Percentiles rank a stretch among this genome's conserved stretches.
Conservation (phyloP, 2,797 vertebrate species). For the Tadarida brasiliensis region DNA sequence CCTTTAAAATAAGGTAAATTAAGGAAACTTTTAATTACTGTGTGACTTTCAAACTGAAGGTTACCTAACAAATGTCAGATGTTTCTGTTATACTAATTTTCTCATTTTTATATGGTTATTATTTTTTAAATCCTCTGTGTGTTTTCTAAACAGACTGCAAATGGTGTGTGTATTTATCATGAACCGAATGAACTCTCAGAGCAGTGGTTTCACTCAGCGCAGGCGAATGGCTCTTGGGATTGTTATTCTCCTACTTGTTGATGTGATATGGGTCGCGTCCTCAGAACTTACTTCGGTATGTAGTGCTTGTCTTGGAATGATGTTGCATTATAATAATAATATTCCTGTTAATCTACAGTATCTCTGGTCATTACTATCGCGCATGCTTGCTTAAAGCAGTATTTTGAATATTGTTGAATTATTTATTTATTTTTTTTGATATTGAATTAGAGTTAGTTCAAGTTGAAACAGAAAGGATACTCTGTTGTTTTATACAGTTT, state of each 20-base stretch:
- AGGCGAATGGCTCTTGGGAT: slow-evolving; percentile 95
- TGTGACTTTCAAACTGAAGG: not conserved
- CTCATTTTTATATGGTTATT: not conserved
- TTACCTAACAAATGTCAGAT: not conserved
- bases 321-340: not conserved
- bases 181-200: slow-evolving; percentile 95
- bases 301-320: slow-evolving; percentile 37
- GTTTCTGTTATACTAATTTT: not conserved
- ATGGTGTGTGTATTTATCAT: slow-evolving; percentile 96
- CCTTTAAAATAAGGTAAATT: slow-evolving; percentile 61
- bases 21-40: not conserved
- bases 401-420: not conserved
- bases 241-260: slow-evolving; percentile 95
- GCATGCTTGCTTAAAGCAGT: not conserved
- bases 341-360: no score
- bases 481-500: slow-evolving; percentile 10
- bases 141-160: slow-evolving; percentile 85
- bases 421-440: slow-evolving; percentile 25
- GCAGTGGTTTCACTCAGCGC: slow-evolving; percentile 92
- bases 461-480: slow-evolving; percentile 15
- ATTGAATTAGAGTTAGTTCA: not conserved
- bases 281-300: slow-evolving; percentile 97
- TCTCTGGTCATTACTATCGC: not conserved
- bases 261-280: slow-evolving; percentile 98
- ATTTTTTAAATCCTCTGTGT: slow-evolving; percentile 49